These are phyloP conservation scores for Furcifer pardalis DNA, from an alignment of 2,797 vertebrate genomes.

Conservation along the genomic window DNA sequence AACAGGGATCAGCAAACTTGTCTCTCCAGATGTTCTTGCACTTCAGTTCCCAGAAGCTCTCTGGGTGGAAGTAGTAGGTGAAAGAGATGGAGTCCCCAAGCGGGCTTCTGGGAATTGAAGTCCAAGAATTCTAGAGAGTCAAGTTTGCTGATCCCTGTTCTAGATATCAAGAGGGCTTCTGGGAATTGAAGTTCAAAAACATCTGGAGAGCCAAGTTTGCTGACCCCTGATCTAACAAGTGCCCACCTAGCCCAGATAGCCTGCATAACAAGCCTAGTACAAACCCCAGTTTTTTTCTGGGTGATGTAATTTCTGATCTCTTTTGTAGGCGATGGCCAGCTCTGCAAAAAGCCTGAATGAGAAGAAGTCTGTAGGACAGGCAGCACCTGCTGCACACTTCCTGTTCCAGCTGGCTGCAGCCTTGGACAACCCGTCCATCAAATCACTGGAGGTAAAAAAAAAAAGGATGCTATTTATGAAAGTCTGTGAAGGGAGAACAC, in stretches of 20 bases:
- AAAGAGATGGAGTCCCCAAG: too few species aligned
- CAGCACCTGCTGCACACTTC: not conserved
- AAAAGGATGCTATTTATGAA: not conserved
- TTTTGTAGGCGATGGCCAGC: constrained; percentile 6
- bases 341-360: constrained; percentile 3
- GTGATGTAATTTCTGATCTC: not conserved
- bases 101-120: too few species aligned
- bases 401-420: constrained; percentile 25
- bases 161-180: too few species aligned
- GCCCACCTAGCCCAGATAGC: not conserved
- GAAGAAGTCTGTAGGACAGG: constrained; percentile 4
- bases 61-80: too few species aligned
- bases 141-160: too few species aligned
- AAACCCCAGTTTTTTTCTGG: not conserved
- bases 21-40: too few species aligned
- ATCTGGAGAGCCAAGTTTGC: too few species aligned
- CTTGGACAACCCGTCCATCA: constrained; percentile 23
- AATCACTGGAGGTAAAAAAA: constrained; percentile 38
- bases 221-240: too few species aligned
- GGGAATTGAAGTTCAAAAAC: too few species aligned
- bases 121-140: too few species aligned
- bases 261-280: not conserved
- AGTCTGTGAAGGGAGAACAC: not conserved
- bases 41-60: too few species aligned
- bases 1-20: too few species aligned